Base-by-base conservation (phyloP, 2,888 invertebrate species). In the Habrosyne pyritoides region DNA sequence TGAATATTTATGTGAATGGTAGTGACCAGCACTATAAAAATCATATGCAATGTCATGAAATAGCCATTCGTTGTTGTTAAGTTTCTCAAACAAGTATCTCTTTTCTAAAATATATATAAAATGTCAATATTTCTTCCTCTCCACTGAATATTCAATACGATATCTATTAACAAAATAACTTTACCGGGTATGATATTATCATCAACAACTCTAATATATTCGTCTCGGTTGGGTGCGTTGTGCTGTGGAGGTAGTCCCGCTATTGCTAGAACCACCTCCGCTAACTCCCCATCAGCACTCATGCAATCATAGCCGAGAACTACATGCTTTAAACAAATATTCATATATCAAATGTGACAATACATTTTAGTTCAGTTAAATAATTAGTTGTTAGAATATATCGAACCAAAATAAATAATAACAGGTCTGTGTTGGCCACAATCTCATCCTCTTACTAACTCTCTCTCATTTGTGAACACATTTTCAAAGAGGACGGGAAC, bases 211-310 rank as follows among this genome's bases (percentile, higher is more conserved):
- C 53, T 52, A 28, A 91, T 77, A 49, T 69, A 80, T 0, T 73
- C 0, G 36, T 88, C 76, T 2, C 91, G 76, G 51, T 89, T 54
- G 0, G 91, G 91, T 0, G 87, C 61, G 33, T 84, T 90, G 52
- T 91, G 91, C 47, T 87, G 86, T 0, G 88, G 75, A n/a, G 89
- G 87, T 1, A 91, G 77, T 8, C 91, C 91, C 2, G 69, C 83
- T 33, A 91, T 68, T 0, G 85, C 66, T 12, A 91, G 60, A 0
- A 88, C 71, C 0, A 82, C 69, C 53, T 79, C 79, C 0, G 81
- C 77, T 0, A 90, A 55, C 28, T 81, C 84, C 21, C 72, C 71
- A 2, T 67, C 66, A 7, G 66, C 70, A 0, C 53, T 64, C 36
- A 89, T 63, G 56, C 91, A 90, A 54, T 90, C 79, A 54, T 90